phyloP scores from a whole-genome alignment of 2,113 vertebrate species.

The Nerophis lumbriciformis region DNA sequence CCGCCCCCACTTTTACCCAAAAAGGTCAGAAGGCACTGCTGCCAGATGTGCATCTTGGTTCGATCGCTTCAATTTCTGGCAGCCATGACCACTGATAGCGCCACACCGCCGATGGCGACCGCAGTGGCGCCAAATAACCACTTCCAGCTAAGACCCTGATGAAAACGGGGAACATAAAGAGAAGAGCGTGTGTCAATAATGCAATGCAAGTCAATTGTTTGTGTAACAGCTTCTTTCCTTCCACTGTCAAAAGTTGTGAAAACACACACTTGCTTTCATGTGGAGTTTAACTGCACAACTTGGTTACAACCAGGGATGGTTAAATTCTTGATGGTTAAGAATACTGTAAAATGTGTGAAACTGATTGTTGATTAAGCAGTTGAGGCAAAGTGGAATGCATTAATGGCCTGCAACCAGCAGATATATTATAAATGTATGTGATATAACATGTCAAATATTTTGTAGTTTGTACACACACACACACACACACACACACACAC shows the following conservation, averaged over 20 bases:
- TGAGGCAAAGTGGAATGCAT: too few species aligned
- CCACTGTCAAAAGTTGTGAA: background rate
- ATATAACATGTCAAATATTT: too few species aligned
- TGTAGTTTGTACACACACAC: too few species aligned
- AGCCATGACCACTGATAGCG: conserved; percentile 92
- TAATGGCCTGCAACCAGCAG: too few species aligned
- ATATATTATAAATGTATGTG: too few species aligned
- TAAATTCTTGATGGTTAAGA: too few species aligned
- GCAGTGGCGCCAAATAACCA: conserved; percentile 95
- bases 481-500: too few species aligned
- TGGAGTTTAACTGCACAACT: too few species aligned
- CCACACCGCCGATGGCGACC: conserved; percentile 89
- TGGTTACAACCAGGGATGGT: too few species aligned
- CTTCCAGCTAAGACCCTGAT: conserved; percentile 84
- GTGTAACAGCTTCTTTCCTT: background rate
- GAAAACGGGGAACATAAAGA: conserved; percentile 7
- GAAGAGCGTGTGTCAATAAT: background rate
- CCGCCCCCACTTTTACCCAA: conserved; percentile 1
- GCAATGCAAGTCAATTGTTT: background rate
- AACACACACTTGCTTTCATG: too few species aligned
- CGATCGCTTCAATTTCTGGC: conserved; percentile 81
- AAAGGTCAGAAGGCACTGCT: conserved; percentile 28
- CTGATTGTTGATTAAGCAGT: too few species aligned
- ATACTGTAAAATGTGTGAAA: too few species aligned
- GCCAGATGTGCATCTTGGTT: conserved; percentile 32